phyloP scores from a whole-genome alignment of 2,797 vertebrate genomes.

The Euthynnus affinis region DNA sequence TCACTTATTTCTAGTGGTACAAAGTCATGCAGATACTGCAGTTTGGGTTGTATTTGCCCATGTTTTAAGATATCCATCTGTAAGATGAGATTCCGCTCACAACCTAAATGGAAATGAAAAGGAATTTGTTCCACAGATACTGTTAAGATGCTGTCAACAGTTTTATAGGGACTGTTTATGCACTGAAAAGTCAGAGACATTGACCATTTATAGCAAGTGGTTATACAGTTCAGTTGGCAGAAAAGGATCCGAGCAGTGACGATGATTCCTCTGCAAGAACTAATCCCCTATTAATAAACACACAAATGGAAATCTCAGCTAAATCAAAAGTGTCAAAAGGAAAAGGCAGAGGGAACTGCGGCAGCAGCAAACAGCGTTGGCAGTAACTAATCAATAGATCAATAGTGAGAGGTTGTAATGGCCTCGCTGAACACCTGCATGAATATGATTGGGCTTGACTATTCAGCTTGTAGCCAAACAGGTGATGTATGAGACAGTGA shows the following conservation, averaged over 20 bases:
- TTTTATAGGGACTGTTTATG: neutral
- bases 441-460: neutral
- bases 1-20: neutral
- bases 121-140: neutral
- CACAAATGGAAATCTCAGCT: neutral
- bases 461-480: neutral
- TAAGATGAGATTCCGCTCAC: neutral
- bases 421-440: neutral
- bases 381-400: neutral
- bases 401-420: neutral
- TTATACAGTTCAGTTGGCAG: neutral
- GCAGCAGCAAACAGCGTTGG: neutral
- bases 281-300: neutral
- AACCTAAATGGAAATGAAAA: neutral
- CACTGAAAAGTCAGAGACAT: neutral
- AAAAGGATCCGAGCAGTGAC: neutral
- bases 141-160: neutral
- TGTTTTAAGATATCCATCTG: neutral
- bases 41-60: neutral
- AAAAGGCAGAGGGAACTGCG: neutral
- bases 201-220: neutral
- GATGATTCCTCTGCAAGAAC: neutral
- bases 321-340: neutral
- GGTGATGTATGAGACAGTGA: slow-evolving; percentile 1
- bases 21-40: neutral